A percentile compares a stretch with the other conserved stretches of the same genome.
Conservation (phyloP, 1,140 invertebrate species). For the Drosophila arawakana region DNA sequence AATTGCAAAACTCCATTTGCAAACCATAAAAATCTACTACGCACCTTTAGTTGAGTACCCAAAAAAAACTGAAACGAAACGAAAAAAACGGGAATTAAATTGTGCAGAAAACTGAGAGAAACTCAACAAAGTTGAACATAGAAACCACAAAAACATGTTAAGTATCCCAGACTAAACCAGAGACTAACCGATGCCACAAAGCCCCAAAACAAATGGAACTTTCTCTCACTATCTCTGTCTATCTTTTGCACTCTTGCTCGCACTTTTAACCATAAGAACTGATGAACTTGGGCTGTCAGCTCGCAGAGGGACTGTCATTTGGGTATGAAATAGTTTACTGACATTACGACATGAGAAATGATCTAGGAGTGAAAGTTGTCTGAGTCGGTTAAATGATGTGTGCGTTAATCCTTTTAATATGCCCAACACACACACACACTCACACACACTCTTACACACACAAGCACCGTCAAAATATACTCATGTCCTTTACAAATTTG, state of each 20-base stretch:
- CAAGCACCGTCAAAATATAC: not conserved
- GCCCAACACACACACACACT: conserved; percentile 53
- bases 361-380: conserved; percentile 41
- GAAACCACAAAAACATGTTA: conserved; percentile 48
- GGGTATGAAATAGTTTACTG: conserved; percentile 32
- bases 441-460: conserved; percentile 4
- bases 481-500: too few species aligned
- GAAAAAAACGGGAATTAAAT: conserved; percentile 58
- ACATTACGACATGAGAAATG: conserved; percentile 41
- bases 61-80: not conserved
- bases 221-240: not conserved
- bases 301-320: conserved; percentile 61
- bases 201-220: conserved; percentile 16
- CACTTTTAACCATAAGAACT: conserved; percentile 36
- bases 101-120: conserved; percentile 73
- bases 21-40: conserved; percentile 32
- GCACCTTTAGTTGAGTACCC: conserved; percentile 11
- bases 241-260: not conserved
- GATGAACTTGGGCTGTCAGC: conserved; percentile 33
- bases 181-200: conserved; percentile 35
- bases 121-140: conserved; percentile 60
- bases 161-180: conserved; percentile 31
- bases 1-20: conserved; percentile 23
- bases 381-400: conserved; percentile 75
- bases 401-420: conserved; percentile 79